Evolutionary conservation across 2,797 vertebrate genomes (phyloP), one percentile per base, ranked within the genome.

Genomic region (Anolis apletophallus): DNA sequence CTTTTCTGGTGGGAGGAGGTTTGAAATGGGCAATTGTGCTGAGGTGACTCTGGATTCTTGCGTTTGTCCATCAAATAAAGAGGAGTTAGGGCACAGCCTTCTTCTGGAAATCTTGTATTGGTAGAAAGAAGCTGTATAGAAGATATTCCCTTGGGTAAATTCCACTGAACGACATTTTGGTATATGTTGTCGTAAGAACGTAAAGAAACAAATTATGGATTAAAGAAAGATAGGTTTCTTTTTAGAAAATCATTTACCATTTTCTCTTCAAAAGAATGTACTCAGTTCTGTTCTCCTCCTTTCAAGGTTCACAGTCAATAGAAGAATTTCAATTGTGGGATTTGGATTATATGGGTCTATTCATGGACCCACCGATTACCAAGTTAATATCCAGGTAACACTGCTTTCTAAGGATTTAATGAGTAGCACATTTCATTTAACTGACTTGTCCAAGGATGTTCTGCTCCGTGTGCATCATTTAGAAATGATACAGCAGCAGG

Each of bases 311-410:
- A 98, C 98, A 74, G 98, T 99, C 89, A 99, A 98, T 87, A 98
- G 98, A 96, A 98, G 98, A 96, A 98, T 99, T 96, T 99, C 98
- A 89, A 96, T 99, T 92, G 98, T 99, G 52, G 98, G 99, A 52
- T 99, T 99, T 93, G 99, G 98, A 67, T 97, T 99, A 34, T 99
- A 99, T 85, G 99, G 99, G 77, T 99, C 99, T 89, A 99, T 99
- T 96, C 99, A 99, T 5, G 98, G 99, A 83, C 98, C 99, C 67
- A 99, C 98, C 88, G 99, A 99, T 92, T 99, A 99, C 95, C 99
- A 99, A 97, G 98, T 99, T 93, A 99, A 99, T 95, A 98, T 99
- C 96, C 98, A 99, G 98, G 98, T 99, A 96, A 1, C 8, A 26
- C 80, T 64, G 10, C 87, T 80, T 36, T 78, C 19, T 61, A 32